phyloP scores from a whole-genome alignment of 2,797 vertebrate genomes.

The Falco cherrug region DNA sequence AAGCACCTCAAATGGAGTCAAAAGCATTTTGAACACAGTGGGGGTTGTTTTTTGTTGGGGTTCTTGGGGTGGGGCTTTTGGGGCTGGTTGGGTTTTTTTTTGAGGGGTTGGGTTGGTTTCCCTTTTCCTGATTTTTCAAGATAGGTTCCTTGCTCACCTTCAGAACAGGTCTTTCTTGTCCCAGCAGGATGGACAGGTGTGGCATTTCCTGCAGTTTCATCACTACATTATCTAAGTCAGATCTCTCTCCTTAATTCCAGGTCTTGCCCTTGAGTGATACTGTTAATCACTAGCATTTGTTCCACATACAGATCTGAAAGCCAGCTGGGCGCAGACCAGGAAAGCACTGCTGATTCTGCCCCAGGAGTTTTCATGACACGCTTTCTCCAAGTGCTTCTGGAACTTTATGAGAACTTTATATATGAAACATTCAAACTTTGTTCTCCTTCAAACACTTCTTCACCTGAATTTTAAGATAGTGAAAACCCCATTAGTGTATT shows the following conservation, averaged over 20 bases:
- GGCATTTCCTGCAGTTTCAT: constrained; percentile 35
- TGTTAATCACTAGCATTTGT: background rate
- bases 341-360: background rate
- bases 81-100: too few species aligned
- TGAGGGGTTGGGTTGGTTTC: fast-evolving
- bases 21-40: background rate
- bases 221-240: background rate
- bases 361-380: background rate
- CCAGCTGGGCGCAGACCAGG: background rate
- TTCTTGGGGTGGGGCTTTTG: background rate
- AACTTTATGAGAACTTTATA: background rate
- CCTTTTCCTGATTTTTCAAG: background rate
- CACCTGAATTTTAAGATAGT: background rate
- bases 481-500: background rate
- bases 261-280: background rate
- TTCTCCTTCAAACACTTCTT: background rate
- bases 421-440: background rate
- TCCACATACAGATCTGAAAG: background rate
- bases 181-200: background rate
- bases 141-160: background rate
- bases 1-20: background rate
- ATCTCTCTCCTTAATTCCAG: background rate
- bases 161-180: constrained; percentile 39
- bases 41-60: fast-evolving
- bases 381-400: background rate